phyloP scores from a whole-genome alignment of 1,140 invertebrate species.

The Nymphalis io region DNA sequence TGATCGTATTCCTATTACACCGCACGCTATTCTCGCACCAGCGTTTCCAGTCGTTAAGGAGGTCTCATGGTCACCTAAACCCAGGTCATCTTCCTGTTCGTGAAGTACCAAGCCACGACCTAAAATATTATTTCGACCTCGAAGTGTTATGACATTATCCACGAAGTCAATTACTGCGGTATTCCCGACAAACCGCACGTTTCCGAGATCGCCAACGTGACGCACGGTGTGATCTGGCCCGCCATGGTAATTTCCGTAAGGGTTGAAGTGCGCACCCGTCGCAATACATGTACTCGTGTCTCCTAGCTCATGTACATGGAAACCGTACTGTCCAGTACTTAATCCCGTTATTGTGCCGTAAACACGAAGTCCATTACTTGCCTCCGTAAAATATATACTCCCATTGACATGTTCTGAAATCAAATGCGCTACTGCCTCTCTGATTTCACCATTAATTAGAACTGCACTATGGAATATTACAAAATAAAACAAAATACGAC shows the following conservation, averaged over 20 bases:
- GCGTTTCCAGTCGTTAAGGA: slow-evolving; percentile 91
- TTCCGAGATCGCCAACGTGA: slow-evolving; percentile 95
- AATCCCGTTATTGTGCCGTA: slow-evolving; percentile 86
- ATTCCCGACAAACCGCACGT: slow-evolving; percentile 83
- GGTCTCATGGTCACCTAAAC: slow-evolving; percentile 83
- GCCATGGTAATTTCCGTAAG: slow-evolving; percentile 65
- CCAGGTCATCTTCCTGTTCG: slow-evolving; percentile 88
- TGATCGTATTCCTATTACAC: slow-evolving; percentile 85
- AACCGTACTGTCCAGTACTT: slow-evolving; percentile 84
- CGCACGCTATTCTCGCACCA: slow-evolving; percentile 88
- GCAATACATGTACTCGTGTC: slow-evolving; percentile 85
- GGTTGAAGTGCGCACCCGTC: slow-evolving; percentile 88
- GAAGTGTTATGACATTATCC: slow-evolving; percentile 85
- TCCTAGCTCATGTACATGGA: slow-evolving; percentile 92
- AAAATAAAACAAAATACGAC: slow-evolving; percentile 15
- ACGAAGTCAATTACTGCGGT: slow-evolving; percentile 82
- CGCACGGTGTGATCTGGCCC: slow-evolving; percentile 73
- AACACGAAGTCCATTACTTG: slow-evolving; percentile 78
- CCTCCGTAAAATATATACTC: slow-evolving; percentile 78
- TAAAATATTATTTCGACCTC: slow-evolving; percentile 84
- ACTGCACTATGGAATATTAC: slow-evolving; percentile 24
- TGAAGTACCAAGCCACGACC: slow-evolving; percentile 91
- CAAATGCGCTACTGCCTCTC: slow-evolving; percentile 52
- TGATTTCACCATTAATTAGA: slow-evolving; percentile 32
- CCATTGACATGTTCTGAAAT: slow-evolving; percentile 56